Evolutionary conservation across 2,113 vertebrate species (phyloP), one percentile per base, ranked within the genome.

Genomic region (Pygathrix nemaeus): DNA sequence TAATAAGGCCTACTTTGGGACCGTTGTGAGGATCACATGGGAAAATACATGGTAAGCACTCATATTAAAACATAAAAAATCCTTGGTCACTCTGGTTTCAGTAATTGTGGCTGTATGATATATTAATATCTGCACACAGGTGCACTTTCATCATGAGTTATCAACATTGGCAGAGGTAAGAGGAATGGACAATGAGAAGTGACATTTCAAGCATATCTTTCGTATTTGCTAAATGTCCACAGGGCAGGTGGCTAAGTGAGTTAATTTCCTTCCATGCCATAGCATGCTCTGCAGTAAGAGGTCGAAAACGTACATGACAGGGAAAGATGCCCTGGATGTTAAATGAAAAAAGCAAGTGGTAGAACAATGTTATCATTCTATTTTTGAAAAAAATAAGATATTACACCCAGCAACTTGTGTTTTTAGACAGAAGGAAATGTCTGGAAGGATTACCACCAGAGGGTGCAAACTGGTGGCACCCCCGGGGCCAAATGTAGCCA

Each of bases 1-100:
- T 59, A 83, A 45, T 32, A 83, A 93, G 81, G 2, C 27, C 52
- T 61, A 45, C 12, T 68, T 45, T 18, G 9, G 55, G 38, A 72
- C 38, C 21, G 35, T 23, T 79, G 40, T 82, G 5, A 88, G 43
- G 73, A 45, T 61, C 52, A 59, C 55, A 45, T 78, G 55, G 16
- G 30, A 93, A 94, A 50, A 55, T 14, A 48, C 27, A 30, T 23
- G 50, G 43, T 27, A 72, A 92, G 35, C 20, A 45, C 61, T 94
- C 76, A 57, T 52, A 27, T n/a, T 38, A 87, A 97, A 93, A 48
- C 43, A 70, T 57, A 18, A 57, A 45, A 92, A 73, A 40, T 75
- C 17, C 13, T 38, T 35, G 16, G 30, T 81, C 35, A 48, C 45
- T 78, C 16, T 43, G 16, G 61, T 90, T 61, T 91, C 73, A 72